Evolutionary conservation across 2,797 vertebrate genomes (phyloP).

Genomic region (Dermochelys coriacea): DNA sequence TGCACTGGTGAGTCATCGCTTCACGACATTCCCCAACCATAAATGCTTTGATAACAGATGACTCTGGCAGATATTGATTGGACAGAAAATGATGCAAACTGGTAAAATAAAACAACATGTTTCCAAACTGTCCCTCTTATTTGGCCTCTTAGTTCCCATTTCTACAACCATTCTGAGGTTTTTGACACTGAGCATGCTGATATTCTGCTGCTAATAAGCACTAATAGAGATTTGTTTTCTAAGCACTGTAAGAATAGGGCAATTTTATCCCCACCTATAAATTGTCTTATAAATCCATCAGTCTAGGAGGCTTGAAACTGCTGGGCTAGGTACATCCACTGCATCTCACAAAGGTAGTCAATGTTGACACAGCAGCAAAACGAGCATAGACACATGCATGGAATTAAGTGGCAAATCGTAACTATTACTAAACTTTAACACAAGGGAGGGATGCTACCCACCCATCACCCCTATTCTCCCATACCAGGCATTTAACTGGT

Average conservation of each 20-base stretch:
- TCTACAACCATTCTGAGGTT: neutral
- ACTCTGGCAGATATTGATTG: neutral
- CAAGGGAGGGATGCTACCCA: no score
- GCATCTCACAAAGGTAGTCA: no score
- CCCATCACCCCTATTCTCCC: no score
- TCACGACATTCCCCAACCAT: neutral
- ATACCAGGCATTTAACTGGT: no score
- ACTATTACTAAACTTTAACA: no score
- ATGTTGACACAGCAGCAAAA: no score
- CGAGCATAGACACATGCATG: no score
- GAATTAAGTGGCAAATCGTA: no score
- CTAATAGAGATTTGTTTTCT: neutral
- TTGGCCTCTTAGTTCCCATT: neutral
- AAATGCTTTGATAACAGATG: neutral
- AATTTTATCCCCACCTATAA: neutral
- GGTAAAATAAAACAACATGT: fast-evolving
- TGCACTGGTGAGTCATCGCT: no score
- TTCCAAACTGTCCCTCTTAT: neutral
- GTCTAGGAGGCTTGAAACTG: neutral
- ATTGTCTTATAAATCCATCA: neutral
- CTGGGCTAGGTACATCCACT: fast-evolving
- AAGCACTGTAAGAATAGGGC: neutral
- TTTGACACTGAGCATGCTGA: neutral
- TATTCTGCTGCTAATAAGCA: neutral
- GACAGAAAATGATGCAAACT: neutral